phyloP scores from a whole-genome alignment of 2,888 invertebrate genomes.

The Atherix ibis region DNA sequence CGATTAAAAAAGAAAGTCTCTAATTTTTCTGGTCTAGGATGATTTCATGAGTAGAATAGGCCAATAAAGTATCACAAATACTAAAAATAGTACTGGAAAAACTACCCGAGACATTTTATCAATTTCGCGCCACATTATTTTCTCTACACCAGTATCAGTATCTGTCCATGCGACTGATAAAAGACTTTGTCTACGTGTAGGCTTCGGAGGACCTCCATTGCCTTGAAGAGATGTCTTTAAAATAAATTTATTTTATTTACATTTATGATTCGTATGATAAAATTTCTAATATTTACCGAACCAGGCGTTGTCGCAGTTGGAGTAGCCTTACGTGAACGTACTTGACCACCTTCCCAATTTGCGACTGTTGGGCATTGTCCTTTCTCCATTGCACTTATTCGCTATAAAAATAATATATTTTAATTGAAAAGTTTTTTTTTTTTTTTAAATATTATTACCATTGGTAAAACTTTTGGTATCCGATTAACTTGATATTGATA shows the following conservation, averaged over 20 bases:
- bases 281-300: slow-evolving; percentile 20
- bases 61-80: slow-evolving; percentile 66
- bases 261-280: neutral
- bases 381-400: slow-evolving; percentile 47
- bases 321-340: slow-evolving; percentile 42
- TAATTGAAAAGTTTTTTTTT: neutral
- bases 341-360: slow-evolving; percentile 47
- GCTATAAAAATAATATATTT: slow-evolving; percentile 26
- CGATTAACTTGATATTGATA: slow-evolving; percentile 48
- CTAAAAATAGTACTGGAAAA: slow-evolving; percentile 61
- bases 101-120: slow-evolving; percentile 60
- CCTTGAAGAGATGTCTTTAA: slow-evolving; percentile 31
- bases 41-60: slow-evolving; percentile 57
- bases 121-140: slow-evolving; percentile 63
- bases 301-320: slow-evolving; percentile 33
- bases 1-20: no score
- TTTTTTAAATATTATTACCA: slow-evolving; percentile 19
- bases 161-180: slow-evolving; percentile 47
- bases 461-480: slow-evolving; percentile 31
- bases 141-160: slow-evolving; percentile 50
- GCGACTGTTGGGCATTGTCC: slow-evolving; percentile 49
- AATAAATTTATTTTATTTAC: neutral
- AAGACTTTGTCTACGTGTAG: slow-evolving; percentile 29
- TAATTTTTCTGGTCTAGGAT: slow-evolving; percentile 28
- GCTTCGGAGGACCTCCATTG: slow-evolving; percentile 32